Evolutionary conservation across 2,888 invertebrate genomes (phyloP).

Genomic region (Ptychoptera albimana): DNA sequence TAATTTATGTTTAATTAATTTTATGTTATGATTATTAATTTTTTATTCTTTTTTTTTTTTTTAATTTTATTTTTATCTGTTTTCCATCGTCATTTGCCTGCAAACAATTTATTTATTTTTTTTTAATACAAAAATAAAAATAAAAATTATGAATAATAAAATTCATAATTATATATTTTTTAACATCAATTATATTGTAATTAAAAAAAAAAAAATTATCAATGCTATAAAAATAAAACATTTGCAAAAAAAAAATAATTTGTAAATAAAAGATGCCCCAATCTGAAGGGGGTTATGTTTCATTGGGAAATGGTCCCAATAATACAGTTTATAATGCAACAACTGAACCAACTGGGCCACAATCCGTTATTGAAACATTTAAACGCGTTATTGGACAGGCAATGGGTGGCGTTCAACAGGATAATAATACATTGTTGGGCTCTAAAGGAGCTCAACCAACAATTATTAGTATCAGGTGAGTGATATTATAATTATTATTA

Average conservation of each 20-base stretch:
- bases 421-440: constrained; percentile 21
- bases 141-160: no score
- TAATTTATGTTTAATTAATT: no score
- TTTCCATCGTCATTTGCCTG: no score
- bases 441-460: constrained; percentile 23
- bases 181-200: no score
- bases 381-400: constrained; percentile 30
- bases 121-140: no score
- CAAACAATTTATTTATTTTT: no score
- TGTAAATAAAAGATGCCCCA: constrained; percentile 23
- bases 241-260: constrained; percentile 1
- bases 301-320: constrained; percentile 25
- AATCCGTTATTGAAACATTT: constrained; percentile 28
- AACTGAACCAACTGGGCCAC: constrained; percentile 29
- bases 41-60: no score
- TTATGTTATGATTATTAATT: no score
- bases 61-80: no score
- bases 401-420: constrained; percentile 23
- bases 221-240: constrained; percentile 2
- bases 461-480: constrained; percentile 31
- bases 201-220: no score
- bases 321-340: constrained; percentile 28
- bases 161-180: no score
- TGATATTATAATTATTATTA: not conserved
- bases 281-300: constrained; percentile 29